Conservation (phyloP, 1,140 invertebrate genomes). For the Sycobia sp. region DNA sequence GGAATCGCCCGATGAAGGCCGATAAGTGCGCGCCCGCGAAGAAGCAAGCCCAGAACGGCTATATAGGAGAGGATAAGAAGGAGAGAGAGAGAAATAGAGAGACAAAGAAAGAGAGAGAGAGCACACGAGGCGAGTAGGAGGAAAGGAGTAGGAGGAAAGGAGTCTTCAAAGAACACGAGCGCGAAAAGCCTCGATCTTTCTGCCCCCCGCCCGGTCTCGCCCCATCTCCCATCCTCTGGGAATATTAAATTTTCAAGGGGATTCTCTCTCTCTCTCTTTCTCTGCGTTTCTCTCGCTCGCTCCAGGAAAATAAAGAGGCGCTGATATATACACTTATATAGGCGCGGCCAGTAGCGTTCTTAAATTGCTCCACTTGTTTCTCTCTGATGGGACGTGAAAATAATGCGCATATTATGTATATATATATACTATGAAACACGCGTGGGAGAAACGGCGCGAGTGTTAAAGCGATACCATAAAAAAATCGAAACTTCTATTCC, state of each 20-base stretch:
- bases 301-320: too few species aligned
- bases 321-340: too few species aligned
- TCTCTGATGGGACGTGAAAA: conserved; percentile 4
- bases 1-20: conserved; percentile 22
- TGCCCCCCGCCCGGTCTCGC: too few species aligned
- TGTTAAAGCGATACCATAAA: too few species aligned
- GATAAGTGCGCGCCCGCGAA: conserved; percentile 14
- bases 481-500: too few species aligned
- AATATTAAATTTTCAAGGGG: conserved; percentile 33
- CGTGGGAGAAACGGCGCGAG: too few species aligned
- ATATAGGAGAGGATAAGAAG: background rate
- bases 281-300: too few species aligned
- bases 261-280: too few species aligned
- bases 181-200: conserved; percentile 15
- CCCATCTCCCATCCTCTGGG: background rate
- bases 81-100: background rate
- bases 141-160: background rate
- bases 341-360: background rate
- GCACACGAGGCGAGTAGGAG: background rate
- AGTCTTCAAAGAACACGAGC: conserved; percentile 4
- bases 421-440: too few species aligned
- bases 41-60: background rate
- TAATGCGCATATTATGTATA: background rate
- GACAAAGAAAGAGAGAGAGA: background rate
- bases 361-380: conserved; percentile 19